Base-by-base conservation (phyloP, 2,797 vertebrate species). In the Podarcis siculus region DNA sequence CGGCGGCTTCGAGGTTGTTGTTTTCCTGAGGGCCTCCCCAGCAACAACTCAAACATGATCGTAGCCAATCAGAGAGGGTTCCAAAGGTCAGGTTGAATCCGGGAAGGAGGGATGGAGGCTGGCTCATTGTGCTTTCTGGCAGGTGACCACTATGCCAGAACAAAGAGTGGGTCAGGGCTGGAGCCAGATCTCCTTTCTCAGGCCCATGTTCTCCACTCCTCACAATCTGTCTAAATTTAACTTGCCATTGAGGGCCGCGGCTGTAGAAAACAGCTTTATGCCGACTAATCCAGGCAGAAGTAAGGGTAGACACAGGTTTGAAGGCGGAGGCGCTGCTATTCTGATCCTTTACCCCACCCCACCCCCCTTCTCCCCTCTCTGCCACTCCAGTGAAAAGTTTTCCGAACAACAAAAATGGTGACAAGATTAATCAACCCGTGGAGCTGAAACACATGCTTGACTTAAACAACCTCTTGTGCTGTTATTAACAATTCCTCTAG, bases 221-320 rank as follows among this genome's bases (percentile, higher is more conserved):
- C 94, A 93, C 97, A 97, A 97, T 97, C 97, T 97, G 97, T 97
- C 96, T 96, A 96, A 97, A 97, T 97, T 96, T 96, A 96, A 97
- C 95, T 97, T 91, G 89, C 96, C 95, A 97, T 97, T 97, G 95
- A 97, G 90, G 92, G 89, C 90, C 91, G 90, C 85, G 94, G 95
- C 95, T 96, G 96, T 95, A 96, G 95, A 97, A 97, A 97, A 96
- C 95, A 96, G 96, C 96, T 97, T 97, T 97, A 97, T 97, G 96
- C 93, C 86, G 91, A 97, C 96, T 96, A 97, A 96, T 96, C 97
- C 97, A 96, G 94, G 96, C 97, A 97, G 97, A 97, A 97, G 94
- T 95, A 96, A 97, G 95, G 94, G 90, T 93, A 94, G 93, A 94
- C 93, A 95, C 95, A 96, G 95, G 94, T 95, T 95, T 93, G 91